Evolutionary conservation across 2,888 invertebrate genomes (phyloP).

Genomic region (Ophion slaviceki): DNA sequence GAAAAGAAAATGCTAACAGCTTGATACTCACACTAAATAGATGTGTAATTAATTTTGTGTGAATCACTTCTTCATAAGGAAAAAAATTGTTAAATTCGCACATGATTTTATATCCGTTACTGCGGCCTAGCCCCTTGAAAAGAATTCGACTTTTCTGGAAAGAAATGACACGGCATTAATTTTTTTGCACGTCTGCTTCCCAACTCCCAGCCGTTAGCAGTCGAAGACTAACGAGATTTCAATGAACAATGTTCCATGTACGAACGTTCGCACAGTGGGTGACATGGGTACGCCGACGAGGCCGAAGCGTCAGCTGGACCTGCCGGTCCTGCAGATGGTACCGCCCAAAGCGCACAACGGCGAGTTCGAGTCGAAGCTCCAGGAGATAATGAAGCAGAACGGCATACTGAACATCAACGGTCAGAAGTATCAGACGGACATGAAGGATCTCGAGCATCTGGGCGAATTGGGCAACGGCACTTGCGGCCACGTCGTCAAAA

Average conservation of each 20-base stretch:
- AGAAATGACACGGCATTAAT: no score
- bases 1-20: no score
- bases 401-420: conserved; percentile 94
- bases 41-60: no score
- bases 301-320: conserved; percentile 84
- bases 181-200: neutral
- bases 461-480: conserved; percentile 97
- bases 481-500: conserved; percentile 98
- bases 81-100: no score
- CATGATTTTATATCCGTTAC: no score
- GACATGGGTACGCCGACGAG: conserved; percentile 85
- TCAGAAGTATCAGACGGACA: conserved; percentile 90
- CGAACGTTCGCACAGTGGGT: conserved; percentile 79
- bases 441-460: conserved; percentile 92
- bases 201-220: neutral
- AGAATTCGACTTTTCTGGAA: neutral
- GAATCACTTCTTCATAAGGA: no score
- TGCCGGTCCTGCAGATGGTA: conserved; percentile 87
- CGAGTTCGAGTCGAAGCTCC: conserved; percentile 91
- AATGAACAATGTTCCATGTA: conserved; percentile 56
- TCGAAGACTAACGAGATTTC: neutral
- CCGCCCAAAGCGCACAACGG: conserved; percentile 87
- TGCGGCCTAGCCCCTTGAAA: no score
- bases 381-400: conserved; percentile 96
- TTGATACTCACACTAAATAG: no score